phyloP scores from a whole-genome alignment of 2,888 invertebrate species.

The Boloria euphrosyne region DNA sequence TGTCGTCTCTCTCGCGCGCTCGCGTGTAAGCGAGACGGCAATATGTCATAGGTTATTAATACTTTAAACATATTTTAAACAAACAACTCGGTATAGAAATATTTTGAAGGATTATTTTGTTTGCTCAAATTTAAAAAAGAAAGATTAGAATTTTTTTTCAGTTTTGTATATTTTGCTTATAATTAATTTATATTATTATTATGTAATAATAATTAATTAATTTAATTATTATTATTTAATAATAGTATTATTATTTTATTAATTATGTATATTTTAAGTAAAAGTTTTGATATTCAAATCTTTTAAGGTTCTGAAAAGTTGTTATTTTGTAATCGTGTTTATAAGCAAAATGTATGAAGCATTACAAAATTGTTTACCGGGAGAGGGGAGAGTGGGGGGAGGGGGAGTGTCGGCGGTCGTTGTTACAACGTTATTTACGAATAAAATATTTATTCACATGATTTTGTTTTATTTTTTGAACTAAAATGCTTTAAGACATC shows the following conservation, averaged over 20 bases:
- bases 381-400: not conserved
- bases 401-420: not conserved
- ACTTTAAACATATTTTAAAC: conserved; percentile 2
- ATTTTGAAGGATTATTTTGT: not conserved
- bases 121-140: conserved; percentile 1
- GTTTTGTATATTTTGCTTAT: no score
- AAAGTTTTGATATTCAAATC: no score
- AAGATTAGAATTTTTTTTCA: no score
- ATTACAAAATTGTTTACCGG: not conserved
- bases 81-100: not conserved
- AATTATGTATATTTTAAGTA: no score
- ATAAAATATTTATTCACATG: conserved; percentile 38
- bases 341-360: no score
- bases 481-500: no score
- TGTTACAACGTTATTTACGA: conserved; percentile 32
- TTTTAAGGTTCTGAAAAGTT: no score
- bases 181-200: no score
- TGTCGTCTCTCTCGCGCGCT: conserved; percentile 1
- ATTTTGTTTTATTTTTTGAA: conserved; percentile 15
- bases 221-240: no score
- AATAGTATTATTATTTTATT: no score
- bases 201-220: no score
- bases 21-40: conserved; percentile 3
- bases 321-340: no score
- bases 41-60: not conserved